Conservation (phyloP, 1,140 invertebrate species). For the Pseudomyrmex dendroicus region DNA sequence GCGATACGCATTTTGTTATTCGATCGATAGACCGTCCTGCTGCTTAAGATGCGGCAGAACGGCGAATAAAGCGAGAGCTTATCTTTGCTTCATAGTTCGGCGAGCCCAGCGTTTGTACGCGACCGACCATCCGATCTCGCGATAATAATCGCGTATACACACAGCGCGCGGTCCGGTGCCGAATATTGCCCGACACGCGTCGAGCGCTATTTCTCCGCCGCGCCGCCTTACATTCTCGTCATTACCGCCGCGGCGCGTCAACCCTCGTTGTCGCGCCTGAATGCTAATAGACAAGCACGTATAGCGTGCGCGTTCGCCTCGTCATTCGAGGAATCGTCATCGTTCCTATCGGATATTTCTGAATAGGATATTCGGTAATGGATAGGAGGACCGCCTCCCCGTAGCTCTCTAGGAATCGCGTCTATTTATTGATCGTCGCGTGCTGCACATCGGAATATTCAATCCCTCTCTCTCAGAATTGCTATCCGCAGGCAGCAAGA, state of each 20-base stretch:
- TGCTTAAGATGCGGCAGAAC: background rate
- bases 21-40: background rate
- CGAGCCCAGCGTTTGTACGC: background rate
- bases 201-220: constrained; percentile 36
- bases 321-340: constrained; percentile 37
- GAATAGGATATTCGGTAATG: constrained; percentile 65
- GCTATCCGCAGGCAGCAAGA: background rate
- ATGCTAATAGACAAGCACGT: constrained; percentile 49
- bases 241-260: constrained; percentile 52
- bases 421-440: constrained; percentile 73
- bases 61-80: background rate
- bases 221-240: constrained; percentile 48
- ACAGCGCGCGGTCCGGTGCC: background rate
- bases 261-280: constrained; percentile 45
- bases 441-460: constrained; percentile 69
- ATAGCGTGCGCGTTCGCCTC: constrained; percentile 17
- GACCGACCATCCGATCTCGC: background rate
- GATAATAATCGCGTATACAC: constrained; percentile 20
- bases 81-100: background rate
- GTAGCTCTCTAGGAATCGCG: constrained; percentile 70
- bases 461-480: constrained; percentile 29
- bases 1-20: background rate
- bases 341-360: constrained; percentile 13
- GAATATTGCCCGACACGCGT: constrained; percentile 51
- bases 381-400: constrained; percentile 55